phyloP scores from a whole-genome alignment of 2,888 invertebrate species.

The Scaeva pyrastri region DNA sequence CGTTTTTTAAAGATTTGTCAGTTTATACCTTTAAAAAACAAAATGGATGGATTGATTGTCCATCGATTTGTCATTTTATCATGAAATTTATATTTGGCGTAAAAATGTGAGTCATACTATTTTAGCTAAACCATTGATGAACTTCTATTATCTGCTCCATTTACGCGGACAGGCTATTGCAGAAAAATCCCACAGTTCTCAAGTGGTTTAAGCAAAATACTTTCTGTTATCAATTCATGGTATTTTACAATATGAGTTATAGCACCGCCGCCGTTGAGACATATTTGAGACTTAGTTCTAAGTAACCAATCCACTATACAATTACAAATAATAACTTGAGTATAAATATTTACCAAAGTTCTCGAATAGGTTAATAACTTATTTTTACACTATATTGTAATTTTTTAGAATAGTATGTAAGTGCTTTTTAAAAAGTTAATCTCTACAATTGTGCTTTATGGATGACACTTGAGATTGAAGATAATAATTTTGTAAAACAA shows the following conservation, averaged over 20 bases:
- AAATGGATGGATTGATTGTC: no score
- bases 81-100: no score
- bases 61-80: no score
- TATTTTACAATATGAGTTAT: neutral
- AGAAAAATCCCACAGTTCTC: neutral
- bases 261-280: neutral
- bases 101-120: neutral
- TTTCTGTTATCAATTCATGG: neutral
- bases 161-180: neutral
- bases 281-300: neutral
- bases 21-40: no score
- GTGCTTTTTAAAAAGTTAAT: neutral
- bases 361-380: neutral
- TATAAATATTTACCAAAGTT: neutral
- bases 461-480: slow-evolving; percentile 5
- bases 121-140: neutral
- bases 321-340: neutral
- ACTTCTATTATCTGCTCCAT: neutral
- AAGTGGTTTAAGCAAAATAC: neutral
- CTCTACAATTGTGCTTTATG: slow-evolving; percentile 1
- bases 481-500: neutral
- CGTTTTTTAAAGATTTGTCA: no score
- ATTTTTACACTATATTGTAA: neutral
- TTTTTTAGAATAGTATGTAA: neutral
- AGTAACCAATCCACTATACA: neutral